Conservation (phyloP, 1,140 invertebrate genomes). For the Drosophila pallidifrons region DNA sequence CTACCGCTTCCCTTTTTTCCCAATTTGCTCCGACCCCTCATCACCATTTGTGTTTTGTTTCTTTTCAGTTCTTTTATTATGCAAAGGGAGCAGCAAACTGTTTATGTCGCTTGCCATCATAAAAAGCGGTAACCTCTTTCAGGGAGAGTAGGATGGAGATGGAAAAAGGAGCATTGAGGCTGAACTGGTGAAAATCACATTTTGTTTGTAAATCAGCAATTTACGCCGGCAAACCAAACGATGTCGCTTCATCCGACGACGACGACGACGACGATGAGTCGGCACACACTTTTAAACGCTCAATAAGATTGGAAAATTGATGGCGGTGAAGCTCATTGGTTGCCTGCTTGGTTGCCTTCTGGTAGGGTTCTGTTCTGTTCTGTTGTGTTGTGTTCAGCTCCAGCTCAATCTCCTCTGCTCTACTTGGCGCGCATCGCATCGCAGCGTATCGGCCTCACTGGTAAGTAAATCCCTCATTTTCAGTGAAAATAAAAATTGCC, state of each 20-base stretch:
- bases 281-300: slow-evolving; percentile 71
- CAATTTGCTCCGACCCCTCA: not conserved
- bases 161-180: not conserved
- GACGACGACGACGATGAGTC: not conserved
- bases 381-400: not conserved
- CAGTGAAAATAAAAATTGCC: slow-evolving; percentile 84
- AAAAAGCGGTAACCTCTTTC: slow-evolving; percentile 40
- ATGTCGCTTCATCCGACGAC: slow-evolving; percentile 48
- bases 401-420: not conserved
- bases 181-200: slow-evolving; percentile 63
- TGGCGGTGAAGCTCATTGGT: slow-evolving; percentile 74
- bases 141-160: not conserved
- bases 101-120: slow-evolving; percentile 59
- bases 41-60: not conserved
- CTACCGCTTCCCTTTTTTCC: slow-evolving; percentile 23
- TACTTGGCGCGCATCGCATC: not conserved
- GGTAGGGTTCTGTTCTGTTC: slow-evolving; percentile 10
- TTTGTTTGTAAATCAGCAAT: slow-evolving; percentile 83
- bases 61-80: slow-evolving; percentile 59
- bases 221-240: slow-evolving; percentile 72
- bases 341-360: slow-evolving; percentile 31
- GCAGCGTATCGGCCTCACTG: not conserved
- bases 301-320: slow-evolving; percentile 83
- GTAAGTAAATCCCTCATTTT: slow-evolving; percentile 79
- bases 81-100: slow-evolving; percentile 59